A percentile compares a stretch with the other conserved stretches of the same genome.
phyloP scores from a whole-genome alignment of 2,113 vertebrate genomes.

The Myiagra hebetior region DNA sequence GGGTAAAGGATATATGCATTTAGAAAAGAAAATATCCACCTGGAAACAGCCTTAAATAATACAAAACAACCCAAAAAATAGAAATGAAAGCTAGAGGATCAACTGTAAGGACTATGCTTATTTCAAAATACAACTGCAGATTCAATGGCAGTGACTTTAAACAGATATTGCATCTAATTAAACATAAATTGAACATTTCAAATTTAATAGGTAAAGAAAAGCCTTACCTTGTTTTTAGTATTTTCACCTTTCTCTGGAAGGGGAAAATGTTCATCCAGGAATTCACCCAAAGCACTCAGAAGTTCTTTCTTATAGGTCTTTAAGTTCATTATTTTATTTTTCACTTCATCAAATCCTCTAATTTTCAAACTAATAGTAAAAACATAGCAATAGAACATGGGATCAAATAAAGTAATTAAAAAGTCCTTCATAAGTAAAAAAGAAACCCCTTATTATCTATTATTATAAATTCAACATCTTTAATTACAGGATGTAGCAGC shows the following conservation, averaged over 20 bases:
- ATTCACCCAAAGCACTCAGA: constrained; percentile 22
- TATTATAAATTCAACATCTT: neutral
- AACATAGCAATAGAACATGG: neutral
- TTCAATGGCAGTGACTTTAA: neutral
- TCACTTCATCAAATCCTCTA: constrained; percentile 5
- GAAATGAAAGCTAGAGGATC: neutral
- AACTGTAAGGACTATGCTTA: neutral
- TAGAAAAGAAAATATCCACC: neutral
- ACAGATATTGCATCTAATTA: neutral
- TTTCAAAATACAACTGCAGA: neutral
- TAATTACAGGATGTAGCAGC: neutral
- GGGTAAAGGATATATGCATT: neutral
- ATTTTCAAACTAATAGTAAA: neutral
- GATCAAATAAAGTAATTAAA: neutral
- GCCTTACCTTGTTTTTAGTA: constrained; percentile 44
- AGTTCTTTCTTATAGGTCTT: constrained; percentile 48
- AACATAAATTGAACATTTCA: neutral
- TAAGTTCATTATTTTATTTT: constrained; percentile 14
- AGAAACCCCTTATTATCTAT: rapidly evolving
- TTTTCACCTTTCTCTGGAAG: neutral
- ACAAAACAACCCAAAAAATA: neutral
- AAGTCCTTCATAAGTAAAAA: neutral
- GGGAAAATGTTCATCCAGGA: constrained; percentile 73
- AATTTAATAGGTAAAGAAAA: neutral
- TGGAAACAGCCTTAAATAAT: neutral